Evolutionary conservation across 2,797 vertebrate genomes (phyloP).

Genomic region (Sciaenops ocellatus): DNA sequence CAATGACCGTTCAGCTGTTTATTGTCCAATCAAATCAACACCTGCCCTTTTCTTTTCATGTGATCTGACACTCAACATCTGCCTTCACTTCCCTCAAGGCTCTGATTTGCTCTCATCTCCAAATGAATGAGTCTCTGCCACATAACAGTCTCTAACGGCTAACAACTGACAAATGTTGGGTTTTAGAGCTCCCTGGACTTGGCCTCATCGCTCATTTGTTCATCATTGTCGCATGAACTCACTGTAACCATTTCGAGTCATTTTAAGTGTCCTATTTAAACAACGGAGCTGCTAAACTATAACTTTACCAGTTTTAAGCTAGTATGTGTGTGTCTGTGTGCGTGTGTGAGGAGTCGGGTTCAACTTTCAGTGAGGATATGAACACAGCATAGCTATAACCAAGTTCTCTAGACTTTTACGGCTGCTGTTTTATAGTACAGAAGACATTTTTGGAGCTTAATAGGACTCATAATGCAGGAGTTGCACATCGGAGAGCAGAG

Average conservation of each 20-base stretch:
- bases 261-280: slow-evolving; percentile 38
- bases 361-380: slow-evolving; percentile 31
- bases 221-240: slow-evolving; percentile 4
- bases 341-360: slow-evolving; percentile 25
- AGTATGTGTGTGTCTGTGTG: slow-evolving; percentile 38
- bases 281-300: slow-evolving; percentile 63
- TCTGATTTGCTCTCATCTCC: slow-evolving; percentile 30
- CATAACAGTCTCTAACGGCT: slow-evolving; percentile 14
- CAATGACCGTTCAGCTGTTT: slow-evolving; percentile 37
- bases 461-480: slow-evolving; percentile 64
- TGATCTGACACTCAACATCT: slow-evolving; percentile 45
- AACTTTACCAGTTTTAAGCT: slow-evolving; percentile 72
- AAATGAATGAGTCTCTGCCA: slow-evolving; percentile 12
- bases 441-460: slow-evolving; percentile 62
- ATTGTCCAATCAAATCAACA: slow-evolving; percentile 49
- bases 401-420: slow-evolving; percentile 57
- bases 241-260: slow-evolving; percentile 9
- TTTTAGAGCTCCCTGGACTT: slow-evolving; percentile 16
- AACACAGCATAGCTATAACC: slow-evolving; percentile 43
- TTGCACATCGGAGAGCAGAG: slow-evolving; percentile 68
- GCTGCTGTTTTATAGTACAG: slow-evolving; percentile 64
- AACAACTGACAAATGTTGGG: slow-evolving; percentile 31
- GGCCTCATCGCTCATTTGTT: slow-evolving; percentile 25
- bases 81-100: slow-evolving; percentile 33
- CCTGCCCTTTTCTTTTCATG: slow-evolving; percentile 35